phyloP scores from a whole-genome alignment of 2,888 invertebrate genomes.

The Scaptomyza tumidula region DNA sequence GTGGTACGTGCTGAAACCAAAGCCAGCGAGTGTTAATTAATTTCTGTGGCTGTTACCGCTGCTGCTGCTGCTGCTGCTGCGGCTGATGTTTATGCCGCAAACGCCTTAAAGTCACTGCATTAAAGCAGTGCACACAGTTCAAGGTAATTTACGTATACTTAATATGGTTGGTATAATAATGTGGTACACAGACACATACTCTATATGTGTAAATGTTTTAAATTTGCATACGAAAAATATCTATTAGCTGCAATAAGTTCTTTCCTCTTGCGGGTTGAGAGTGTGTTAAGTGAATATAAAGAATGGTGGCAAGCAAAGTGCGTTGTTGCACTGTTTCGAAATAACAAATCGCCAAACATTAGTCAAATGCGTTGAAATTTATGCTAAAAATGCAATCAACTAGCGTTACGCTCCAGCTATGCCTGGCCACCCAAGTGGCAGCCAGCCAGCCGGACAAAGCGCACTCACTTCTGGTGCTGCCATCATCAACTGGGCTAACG shows the following conservation, averaged over 20 bases:
- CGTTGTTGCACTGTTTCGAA: constrained; percentile 35
- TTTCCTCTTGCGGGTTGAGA: neutral
- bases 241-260: constrained; percentile 55
- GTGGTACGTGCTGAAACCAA: constrained; percentile 55
- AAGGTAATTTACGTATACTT: constrained; percentile 57
- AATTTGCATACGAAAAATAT: constrained; percentile 65
- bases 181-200: neutral
- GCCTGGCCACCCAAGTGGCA: constrained; percentile 66
- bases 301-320: constrained; percentile 48
- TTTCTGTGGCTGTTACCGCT: constrained; percentile 25
- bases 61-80: constrained; percentile 32
- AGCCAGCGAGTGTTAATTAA: constrained; percentile 63
- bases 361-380: constrained; percentile 79
- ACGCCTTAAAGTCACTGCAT: constrained; percentile 6
- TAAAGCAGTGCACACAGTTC: constrained; percentile 15
- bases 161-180: constrained; percentile 48
- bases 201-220: constrained; percentile 6
- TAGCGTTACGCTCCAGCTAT: constrained; percentile 68
- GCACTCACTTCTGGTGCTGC: constrained; percentile 7
- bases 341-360: constrained; percentile 73
- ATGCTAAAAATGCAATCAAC: constrained; percentile 78
- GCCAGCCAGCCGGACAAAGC: constrained; percentile 35
- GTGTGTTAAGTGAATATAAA: constrained; percentile 40
- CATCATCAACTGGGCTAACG: constrained; percentile 51
- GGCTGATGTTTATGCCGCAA: constrained; percentile 17